These are phyloP conservation scores for Balaenoptera acutorostrata DNA, from an alignment of 2,113 vertebrate species.

Conservation along the genomic window DNA sequence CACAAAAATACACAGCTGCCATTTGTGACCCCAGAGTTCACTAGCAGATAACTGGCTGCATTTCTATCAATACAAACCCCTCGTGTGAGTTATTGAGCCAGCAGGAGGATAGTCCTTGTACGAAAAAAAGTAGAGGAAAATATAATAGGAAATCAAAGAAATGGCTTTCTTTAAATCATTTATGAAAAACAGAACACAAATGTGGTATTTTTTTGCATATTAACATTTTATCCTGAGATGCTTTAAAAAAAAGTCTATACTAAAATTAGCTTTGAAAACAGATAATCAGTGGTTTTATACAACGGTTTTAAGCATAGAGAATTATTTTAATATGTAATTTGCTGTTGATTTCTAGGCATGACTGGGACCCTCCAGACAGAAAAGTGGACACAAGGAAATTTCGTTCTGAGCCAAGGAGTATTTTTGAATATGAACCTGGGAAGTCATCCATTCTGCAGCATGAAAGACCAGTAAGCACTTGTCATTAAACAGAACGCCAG, in stretches of 20 bases:
- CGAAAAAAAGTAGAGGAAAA: background rate
- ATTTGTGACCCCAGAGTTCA: background rate
- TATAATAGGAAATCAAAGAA: background rate
- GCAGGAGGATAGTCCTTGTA: background rate
- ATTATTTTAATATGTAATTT: background rate
- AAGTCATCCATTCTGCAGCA: constrained; percentile 97
- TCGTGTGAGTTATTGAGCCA: background rate
- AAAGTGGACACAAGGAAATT: constrained; percentile 98
- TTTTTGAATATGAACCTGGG: constrained; percentile 98
- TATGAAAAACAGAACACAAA: background rate
- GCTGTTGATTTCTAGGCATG: constrained; percentile 84
- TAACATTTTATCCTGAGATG: background rate
- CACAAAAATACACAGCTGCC: background rate
- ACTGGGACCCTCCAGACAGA: constrained; percentile 96
- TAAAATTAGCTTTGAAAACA: background rate
- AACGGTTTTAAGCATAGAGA: background rate
- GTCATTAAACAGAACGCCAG: background rate
- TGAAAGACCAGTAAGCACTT: constrained; percentile 91
- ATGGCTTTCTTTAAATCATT: background rate
- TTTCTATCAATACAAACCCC: background rate
- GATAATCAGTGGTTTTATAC: background rate
- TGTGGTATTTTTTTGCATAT: background rate
- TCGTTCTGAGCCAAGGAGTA: constrained; percentile 96
- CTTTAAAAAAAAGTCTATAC: background rate
- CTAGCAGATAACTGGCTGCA: background rate